Base-by-base conservation (phyloP, 2,888 invertebrate species). In the Drosophila phalerata region DNA sequence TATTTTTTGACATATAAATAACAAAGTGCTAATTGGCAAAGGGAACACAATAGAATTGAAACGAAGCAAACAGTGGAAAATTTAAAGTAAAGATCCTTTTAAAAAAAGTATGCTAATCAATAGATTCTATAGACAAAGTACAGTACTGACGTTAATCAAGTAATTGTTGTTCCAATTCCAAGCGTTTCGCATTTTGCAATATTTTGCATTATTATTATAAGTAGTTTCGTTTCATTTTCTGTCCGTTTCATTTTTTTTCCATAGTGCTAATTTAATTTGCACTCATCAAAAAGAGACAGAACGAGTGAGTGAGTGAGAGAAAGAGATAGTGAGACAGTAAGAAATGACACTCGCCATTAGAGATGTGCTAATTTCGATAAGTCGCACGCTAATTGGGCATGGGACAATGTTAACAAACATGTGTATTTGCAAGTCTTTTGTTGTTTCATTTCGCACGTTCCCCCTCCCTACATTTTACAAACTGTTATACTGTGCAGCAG, bases 311-410 rank as follows among this genome's bases (percentile, higher is more conserved):
- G 34, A 43, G 43, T 49, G 1, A 38, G 32, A 13, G 58, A 61
- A n/a, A 19, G 28, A 15, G 42, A 17, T 15, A 42, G 10, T 13
- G 37, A 47, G 42, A 55, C 2, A 42, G 32, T 19, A 32, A 47
- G 37, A 30, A 68, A 60, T 55, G 58, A 47, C 53, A 75, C 55
- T 56, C 28, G 43, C 34, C 48, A 74, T 79, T 88, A 73, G 76
- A 57, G 67, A 81, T 84, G 79, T 84, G 89, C 69, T 86, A 88
- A 88, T 86, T 88, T 65, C 72, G 71, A 63, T 79, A 63, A 66
- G 57, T 40, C 37, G 58, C 51, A 43, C 49, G 86, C 86, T 81
- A 82, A 86, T 84, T 86, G 75, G 51, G 15, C 10, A 11, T 17
- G 17, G 9, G 30, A 32, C 5, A 11, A 25, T 22, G 10, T 53